phyloP scores from a whole-genome alignment of 1,140 invertebrate genomes.

The Drosophila mauritiana region DNA sequence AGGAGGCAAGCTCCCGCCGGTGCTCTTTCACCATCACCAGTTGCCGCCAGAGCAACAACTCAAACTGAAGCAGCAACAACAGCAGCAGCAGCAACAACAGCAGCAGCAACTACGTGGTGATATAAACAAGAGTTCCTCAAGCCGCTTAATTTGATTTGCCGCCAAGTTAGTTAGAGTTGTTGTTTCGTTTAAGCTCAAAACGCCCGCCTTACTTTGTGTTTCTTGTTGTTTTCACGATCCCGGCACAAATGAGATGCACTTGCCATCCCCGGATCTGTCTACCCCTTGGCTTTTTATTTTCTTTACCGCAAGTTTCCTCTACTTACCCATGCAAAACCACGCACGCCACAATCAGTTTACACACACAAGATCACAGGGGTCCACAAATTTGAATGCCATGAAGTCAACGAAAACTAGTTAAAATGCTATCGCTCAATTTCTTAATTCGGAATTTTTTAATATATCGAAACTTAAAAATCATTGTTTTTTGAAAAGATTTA shows the following conservation, averaged over 20 bases:
- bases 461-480: too few species aligned
- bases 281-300: slow-evolving; percentile 29
- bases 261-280: slow-evolving; percentile 12
- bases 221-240: slow-evolving; percentile 23
- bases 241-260: slow-evolving; percentile 33
- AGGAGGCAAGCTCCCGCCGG: slow-evolving; percentile 67
- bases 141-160: slow-evolving; percentile 81
- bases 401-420: not conserved
- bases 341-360: slow-evolving; percentile 11
- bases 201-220: slow-evolving; percentile 39
- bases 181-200: slow-evolving; percentile 54
- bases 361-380: slow-evolving; percentile 19
- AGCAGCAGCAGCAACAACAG: slow-evolving; percentile 52
- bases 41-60: slow-evolving; percentile 59
- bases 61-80: slow-evolving; percentile 54
- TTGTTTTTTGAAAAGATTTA: too few species aligned
- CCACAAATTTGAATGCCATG: not conserved
- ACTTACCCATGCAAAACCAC: slow-evolving; percentile 18
- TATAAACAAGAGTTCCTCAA: slow-evolving; percentile 76
- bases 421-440: too few species aligned
- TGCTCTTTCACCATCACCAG: slow-evolving; percentile 54
- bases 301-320: slow-evolving; percentile 36
- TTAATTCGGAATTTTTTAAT: not conserved
- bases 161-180: slow-evolving; percentile 79
- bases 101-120: slow-evolving; percentile 77